A percentile compares a stretch with the other conserved stretches of the same genome.
phyloP scores from a whole-genome alignment of 2,888 invertebrate genomes.

The Latheticus oryzae region DNA sequence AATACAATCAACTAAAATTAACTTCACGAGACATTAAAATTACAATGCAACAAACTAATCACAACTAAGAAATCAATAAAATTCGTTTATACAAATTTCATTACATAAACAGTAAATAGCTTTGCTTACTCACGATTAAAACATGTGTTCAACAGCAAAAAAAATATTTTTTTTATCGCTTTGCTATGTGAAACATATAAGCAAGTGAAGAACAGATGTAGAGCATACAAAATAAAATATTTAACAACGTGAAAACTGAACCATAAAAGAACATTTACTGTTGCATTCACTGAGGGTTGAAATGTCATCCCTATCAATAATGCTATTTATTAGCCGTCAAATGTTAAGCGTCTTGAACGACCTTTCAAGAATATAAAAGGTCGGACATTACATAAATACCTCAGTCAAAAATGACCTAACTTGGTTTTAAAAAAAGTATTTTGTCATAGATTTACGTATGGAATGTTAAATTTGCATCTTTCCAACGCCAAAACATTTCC shows the following conservation, averaged over 20 bases:
- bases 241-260: slow-evolving; percentile 10
- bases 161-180: slow-evolving; percentile 19
- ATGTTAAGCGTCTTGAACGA: slow-evolving; percentile 28
- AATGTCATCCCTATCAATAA: slow-evolving; percentile 36
- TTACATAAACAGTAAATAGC: slow-evolving; percentile 18
- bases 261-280: slow-evolving; percentile 16
- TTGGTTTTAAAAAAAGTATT: slow-evolving; percentile 20
- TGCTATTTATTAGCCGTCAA: slow-evolving; percentile 32
- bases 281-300: slow-evolving; percentile 3
- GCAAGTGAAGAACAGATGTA: slow-evolving; percentile 21
- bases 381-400: slow-evolving; percentile 31
- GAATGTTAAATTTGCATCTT: slow-evolving; percentile 7
- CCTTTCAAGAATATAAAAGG: slow-evolving; percentile 28
- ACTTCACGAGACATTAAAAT: slow-evolving; percentile 34
- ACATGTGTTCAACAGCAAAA: slow-evolving; percentile 5
- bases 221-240: slow-evolving; percentile 9
- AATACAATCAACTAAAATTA: slow-evolving; percentile 33
- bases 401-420: slow-evolving; percentile 30
- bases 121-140: slow-evolving; percentile 14
- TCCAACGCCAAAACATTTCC: slow-evolving; percentile 17
- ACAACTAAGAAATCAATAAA: slow-evolving; percentile 6
- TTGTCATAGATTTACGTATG: slow-evolving; percentile 16
- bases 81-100: slow-evolving; percentile 20
- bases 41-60: slow-evolving; percentile 23
- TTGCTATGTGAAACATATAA: slow-evolving; percentile 22